phyloP scores from a whole-genome alignment of 2,113 vertebrate species.

The Raja brachyura region DNA sequence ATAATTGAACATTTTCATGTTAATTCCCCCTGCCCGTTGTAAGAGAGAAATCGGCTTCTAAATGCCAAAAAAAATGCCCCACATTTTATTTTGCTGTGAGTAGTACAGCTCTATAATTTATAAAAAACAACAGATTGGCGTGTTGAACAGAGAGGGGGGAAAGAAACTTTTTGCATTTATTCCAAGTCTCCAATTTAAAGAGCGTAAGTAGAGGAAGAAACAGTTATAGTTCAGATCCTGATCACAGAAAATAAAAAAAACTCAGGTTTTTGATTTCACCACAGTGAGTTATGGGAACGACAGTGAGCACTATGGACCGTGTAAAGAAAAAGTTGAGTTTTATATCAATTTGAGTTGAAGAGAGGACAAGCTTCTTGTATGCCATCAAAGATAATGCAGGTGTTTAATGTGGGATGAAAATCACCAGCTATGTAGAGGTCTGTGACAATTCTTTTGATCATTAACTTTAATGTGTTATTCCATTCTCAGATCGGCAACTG shows the following conservation, averaged over 20 bases:
- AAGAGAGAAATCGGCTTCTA: not conserved
- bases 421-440: not conserved
- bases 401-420: not conserved
- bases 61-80: not conserved
- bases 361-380: not conserved
- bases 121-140: not conserved
- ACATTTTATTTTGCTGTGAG: not conserved
- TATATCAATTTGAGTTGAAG: no score
- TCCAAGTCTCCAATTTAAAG: not conserved
- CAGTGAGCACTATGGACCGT: not conserved
- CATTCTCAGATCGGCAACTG: constrained; percentile 72
- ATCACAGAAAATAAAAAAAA: not conserved
- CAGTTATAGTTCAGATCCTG: not conserved
- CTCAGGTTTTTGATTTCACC: not conserved
- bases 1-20: not conserved
- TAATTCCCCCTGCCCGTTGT: not conserved
- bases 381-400: not conserved
- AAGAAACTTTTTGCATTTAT: not conserved
- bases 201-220: not conserved
- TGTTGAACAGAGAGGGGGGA: not conserved
- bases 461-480: not conserved
- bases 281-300: not conserved
- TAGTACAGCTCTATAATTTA: not conserved
- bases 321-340: not conserved
- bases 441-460: not conserved